These are phyloP conservation scores for Parnassius mnemosyne DNA, from an alignment of 2,888 invertebrate genomes.

Conservation along the genomic window DNA sequence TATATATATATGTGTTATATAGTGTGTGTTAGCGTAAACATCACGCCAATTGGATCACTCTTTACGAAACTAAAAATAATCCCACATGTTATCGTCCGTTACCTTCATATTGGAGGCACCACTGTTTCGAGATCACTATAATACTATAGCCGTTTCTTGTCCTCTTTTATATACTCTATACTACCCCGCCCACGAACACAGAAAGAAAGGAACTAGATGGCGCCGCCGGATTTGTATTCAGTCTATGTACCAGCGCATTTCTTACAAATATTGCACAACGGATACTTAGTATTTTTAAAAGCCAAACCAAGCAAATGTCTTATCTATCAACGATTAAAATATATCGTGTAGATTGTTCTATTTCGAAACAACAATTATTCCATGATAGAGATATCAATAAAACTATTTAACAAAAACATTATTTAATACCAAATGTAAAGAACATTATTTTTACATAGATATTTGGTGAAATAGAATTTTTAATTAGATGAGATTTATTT, in stretches of 20 bases:
- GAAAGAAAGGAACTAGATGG: constrained; percentile 63
- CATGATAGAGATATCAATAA: too few relatives aligned
- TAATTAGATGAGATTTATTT: too few relatives aligned
- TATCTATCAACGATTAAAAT: constrained; percentile 15
- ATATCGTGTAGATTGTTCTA: background rate
- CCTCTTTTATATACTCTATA: constrained; percentile 64
- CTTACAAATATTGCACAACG: constrained; percentile 32
- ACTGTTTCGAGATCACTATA: constrained; percentile 48
- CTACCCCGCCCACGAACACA: constrained; percentile 60
- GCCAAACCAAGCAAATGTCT: constrained; percentile 9
- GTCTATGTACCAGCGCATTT: constrained; percentile 28
- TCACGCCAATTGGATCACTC: too few relatives aligned
- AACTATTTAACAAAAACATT: too few relatives aligned
- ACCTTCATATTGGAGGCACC: constrained; percentile 69
- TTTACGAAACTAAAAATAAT: background rate
- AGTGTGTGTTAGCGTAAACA: background rate
- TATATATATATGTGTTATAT: too few relatives aligned
- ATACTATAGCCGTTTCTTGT: constrained; percentile 51
- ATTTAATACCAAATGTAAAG: too few relatives aligned
- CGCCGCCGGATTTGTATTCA: constrained; percentile 42
- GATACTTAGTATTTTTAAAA: constrained; percentile 28
- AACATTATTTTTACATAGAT: too few relatives aligned
- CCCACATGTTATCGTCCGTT: constrained; percentile 30
- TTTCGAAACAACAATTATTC: too few relatives aligned
- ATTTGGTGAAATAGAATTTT: too few relatives aligned